Percentiles rank a stretch among this genome's conserved stretches.
phyloP scores from a whole-genome alignment of 2,797 vertebrate genomes.

The Adrianichthys oophorus region DNA sequence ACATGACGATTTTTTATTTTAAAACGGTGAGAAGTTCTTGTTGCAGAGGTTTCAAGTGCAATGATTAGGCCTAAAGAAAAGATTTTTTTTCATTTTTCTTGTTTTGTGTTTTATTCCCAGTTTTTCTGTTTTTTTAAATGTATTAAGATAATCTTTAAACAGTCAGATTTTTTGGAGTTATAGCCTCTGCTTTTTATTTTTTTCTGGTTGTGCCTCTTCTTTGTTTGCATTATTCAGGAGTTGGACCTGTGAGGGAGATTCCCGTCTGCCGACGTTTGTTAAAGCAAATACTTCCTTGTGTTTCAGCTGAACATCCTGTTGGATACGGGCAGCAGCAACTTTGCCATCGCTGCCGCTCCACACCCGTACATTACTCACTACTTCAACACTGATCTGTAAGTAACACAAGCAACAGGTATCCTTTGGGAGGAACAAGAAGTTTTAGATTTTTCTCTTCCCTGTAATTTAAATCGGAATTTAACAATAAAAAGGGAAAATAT shows the following conservation, averaged over 20 bases:
- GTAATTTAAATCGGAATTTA: too few species aligned
- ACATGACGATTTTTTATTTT: too few species aligned
- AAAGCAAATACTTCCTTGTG: slow-evolving; percentile 42
- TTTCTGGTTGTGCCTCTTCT: neutral
- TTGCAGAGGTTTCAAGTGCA: too few species aligned
- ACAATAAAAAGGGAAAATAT: too few species aligned
- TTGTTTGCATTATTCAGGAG: slow-evolving; percentile 6
- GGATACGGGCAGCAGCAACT: slow-evolving; percentile 98
- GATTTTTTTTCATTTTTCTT: too few species aligned
- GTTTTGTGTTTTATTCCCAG: too few species aligned
- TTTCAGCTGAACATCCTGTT: slow-evolving; percentile 94
- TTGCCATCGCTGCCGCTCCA: slow-evolving; percentile 89
- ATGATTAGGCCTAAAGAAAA: too few species aligned
- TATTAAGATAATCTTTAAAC: too few species aligned
- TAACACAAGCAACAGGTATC: slow-evolving; percentile 7
- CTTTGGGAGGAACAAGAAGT: too few species aligned
- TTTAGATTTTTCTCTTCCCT: too few species aligned
- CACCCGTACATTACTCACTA: slow-evolving; percentile 84
- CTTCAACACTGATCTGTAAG: slow-evolving; percentile 86
- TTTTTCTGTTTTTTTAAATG: too few species aligned
- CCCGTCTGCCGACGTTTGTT: slow-evolving; percentile 9
- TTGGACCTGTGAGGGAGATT: neutral
- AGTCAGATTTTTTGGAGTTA: neutral
- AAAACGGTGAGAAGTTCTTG: neutral
- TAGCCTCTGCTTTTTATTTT: neutral